Conservation (phyloP, 2,797 vertebrate species). For the Sarcoramphus papa region DNA sequence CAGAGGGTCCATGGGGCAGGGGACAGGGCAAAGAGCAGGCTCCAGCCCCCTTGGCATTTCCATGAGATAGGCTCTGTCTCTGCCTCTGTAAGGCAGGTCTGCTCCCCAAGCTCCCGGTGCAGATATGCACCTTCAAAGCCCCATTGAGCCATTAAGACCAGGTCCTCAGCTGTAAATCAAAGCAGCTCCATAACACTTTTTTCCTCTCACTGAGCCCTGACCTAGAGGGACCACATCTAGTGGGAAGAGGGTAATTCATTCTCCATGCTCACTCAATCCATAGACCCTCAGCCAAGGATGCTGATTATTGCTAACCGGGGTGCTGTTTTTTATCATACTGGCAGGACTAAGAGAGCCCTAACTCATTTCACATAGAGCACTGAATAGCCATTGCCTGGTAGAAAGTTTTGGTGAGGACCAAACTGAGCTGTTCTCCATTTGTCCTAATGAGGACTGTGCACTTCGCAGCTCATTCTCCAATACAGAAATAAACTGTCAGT, state of each 20-base stretch:
- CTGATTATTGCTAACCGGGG: slow-evolving; percentile 54
- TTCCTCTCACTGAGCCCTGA: slow-evolving; percentile 8
- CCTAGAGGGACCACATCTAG: neutral
- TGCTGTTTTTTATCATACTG: slow-evolving; percentile 50
- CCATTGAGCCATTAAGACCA: neutral
- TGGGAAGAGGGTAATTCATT: slow-evolving; percentile 35
- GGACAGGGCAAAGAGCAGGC: neutral
- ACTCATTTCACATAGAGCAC: slow-evolving; percentile 7
- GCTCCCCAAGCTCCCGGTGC: neutral
- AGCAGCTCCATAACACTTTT: neutral
- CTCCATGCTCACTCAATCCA: neutral
- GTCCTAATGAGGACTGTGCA: neutral
- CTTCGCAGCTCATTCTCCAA: neutral
- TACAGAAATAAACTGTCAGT: slow-evolving; percentile 22
- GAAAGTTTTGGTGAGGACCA: slow-evolving; percentile 55
- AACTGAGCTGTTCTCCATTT: neutral
- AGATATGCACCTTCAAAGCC: neutral
- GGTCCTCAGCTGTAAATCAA: slow-evolving; percentile 26
- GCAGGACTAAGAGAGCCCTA: neutral
- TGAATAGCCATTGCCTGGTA: neutral
- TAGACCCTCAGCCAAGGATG: slow-evolving; percentile 41
- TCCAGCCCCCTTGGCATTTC: neutral
- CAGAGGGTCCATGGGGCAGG: too few species aligned
- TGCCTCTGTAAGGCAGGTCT: neutral
- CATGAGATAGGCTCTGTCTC: neutral